Conservation (phyloP, 2,888 invertebrate species). For the Agonopterix subpropinquella region DNA sequence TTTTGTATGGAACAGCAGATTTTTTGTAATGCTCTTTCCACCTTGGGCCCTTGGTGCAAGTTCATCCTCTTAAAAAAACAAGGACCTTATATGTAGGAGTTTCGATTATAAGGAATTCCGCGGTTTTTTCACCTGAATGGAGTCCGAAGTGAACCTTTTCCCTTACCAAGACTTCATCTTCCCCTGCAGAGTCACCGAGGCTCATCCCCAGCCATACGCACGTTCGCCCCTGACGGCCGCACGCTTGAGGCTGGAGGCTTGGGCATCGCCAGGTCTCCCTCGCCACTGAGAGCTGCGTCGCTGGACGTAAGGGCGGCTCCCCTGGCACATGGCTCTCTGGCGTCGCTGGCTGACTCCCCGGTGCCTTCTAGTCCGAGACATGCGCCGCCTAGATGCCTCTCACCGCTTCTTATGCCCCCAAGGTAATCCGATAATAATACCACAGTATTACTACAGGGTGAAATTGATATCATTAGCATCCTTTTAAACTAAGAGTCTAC, state of each 20-base stretch:
- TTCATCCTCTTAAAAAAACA: no score
- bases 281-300: conserved; percentile 86
- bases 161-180: not conserved
- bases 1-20: no score
- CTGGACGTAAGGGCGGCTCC: conserved; percentile 84
- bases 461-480: no score
- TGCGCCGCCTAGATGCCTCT: conserved; percentile 78
- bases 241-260: conserved; percentile 72
- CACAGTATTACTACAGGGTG: no score
- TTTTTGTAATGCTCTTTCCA: no score
- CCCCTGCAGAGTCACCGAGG: conserved; percentile 81
- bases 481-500: no score
- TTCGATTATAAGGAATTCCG: no score
- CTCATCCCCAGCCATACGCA: conserved; percentile 89
- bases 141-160: no score
- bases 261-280: conserved; percentile 82
- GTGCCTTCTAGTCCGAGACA: conserved; percentile 61
- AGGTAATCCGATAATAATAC: no score
- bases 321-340: conserved; percentile 82
- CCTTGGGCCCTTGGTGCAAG: no score
- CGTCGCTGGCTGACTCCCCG: conserved; percentile 77
- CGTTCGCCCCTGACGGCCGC: conserved; percentile 88
- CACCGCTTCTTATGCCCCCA: conserved; percentile 86
- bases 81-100: no score
- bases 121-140: no score